These are phyloP conservation scores for Acrossocheilus wenchowensis DNA, from an alignment of 2,797 vertebrate species.

Conservation along the genomic window DNA sequence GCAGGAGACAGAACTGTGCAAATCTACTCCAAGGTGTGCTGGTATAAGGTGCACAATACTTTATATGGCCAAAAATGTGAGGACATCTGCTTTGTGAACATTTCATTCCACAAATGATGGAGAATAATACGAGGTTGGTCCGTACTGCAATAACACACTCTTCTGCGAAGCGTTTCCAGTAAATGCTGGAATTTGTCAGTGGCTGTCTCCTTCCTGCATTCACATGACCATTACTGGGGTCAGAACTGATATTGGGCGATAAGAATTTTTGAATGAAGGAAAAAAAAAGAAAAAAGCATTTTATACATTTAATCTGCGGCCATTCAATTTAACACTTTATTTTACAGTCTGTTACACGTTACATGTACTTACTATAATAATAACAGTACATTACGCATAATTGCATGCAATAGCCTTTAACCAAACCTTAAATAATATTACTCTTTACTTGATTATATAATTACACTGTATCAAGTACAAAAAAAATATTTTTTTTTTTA, in stretches of 20 bases:
- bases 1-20: constrained; percentile 65
- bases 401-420: neutral
- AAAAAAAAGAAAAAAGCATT: neutral
- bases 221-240: neutral
- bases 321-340: neutral
- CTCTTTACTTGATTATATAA: neutral
- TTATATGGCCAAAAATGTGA: constrained; percentile 3
- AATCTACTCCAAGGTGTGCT: constrained; percentile 71
- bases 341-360: neutral
- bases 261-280: neutral
- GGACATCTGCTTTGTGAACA: constrained; percentile 65
- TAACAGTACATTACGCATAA: neutral
- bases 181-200: neutral
- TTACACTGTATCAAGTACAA: neutral
- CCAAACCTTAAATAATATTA: neutral
- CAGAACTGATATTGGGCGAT: neutral
- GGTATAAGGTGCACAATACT: constrained; percentile 63
- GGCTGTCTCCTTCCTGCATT: neutral
- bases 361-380: neutral
- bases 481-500: neutral
- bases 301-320: neutral
- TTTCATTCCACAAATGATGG: constrained; percentile 65
- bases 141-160: neutral
- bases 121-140: constrained; percentile 32
- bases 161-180: constrained; percentile 11